phyloP scores from a whole-genome alignment of 1,140 invertebrate genomes.

The Helicorthomorpha holstii region DNA sequence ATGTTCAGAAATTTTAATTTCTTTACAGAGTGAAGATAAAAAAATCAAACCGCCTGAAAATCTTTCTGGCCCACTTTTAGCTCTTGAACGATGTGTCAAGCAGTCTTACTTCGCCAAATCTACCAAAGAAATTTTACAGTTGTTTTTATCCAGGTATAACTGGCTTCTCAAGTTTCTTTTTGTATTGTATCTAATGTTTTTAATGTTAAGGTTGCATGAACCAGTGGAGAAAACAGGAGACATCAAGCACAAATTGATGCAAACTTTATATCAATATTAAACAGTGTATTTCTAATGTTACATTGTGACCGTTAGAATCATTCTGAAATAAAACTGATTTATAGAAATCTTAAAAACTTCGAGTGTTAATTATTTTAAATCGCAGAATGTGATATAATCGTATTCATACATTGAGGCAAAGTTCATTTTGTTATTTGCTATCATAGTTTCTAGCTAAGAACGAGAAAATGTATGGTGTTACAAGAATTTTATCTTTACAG shows the following conservation, averaged over 20 bases:
- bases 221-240: constrained; percentile 11
- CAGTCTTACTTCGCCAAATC: constrained; percentile 22
- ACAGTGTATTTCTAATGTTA: no score
- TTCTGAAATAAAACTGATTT: no score
- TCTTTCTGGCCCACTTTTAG: constrained; percentile 23
- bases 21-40: constrained; percentile 22
- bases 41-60: constrained; percentile 19
- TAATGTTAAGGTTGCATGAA: constrained; percentile 12
- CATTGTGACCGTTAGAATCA: no score
- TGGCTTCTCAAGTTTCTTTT: neutral
- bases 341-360: no score
- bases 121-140: constrained; percentile 20
- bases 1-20: neutral
- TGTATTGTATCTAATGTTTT: neutral
- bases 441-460: no score
- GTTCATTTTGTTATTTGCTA: no score
- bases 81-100: constrained; percentile 19
- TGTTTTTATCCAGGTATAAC: constrained; percentile 19
- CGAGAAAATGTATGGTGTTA: no score
- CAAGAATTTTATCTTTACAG: no score
- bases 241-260: constrained; percentile 15
- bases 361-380: no score
- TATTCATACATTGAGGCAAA: no score
- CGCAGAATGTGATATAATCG: no score
- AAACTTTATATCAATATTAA: constrained; percentile 14